Evolutionary conservation across 2,888 invertebrate species (phyloP), one percentile per base, ranked within the genome.

Genomic region (Andrena praecox): DNA sequence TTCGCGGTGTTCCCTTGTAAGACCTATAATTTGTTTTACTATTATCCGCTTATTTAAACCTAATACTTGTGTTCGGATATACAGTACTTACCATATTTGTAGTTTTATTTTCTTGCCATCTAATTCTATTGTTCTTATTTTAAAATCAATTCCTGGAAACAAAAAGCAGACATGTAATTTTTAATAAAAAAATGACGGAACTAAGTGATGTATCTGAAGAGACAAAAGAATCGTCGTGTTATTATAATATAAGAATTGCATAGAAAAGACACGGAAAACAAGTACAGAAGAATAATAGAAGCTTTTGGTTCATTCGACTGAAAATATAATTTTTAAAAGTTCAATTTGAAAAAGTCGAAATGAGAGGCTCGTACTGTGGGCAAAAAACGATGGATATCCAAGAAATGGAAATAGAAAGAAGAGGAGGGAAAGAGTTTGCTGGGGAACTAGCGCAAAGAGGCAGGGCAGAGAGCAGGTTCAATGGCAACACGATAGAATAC

Each of bases 61-160:
- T 42, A 7, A 48, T 12, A 63, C 1, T 5, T 20, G 0, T 4
- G 24, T 42, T 2, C 24, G 10, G 24, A 52, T 66, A 60, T 50
- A 1, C 7, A 48, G 16, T 70, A 95, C 96, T 96, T 95, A 98
- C 99, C 99, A 99, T 97, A 99, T 99, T 95, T 99, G 99, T 94
- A 99, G 95, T 95, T 99, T 99, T 84, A 99, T 99, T 96, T 99
- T 99, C 95, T 99, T 99, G 73, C 99, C 99, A 94, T 99, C 98
- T 93, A 99, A 96, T 95, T 99, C 99, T 95, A 99, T 98, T 93
- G 99, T 99, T 95, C 99, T 97, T 94, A 99, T 99, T 96, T 99
- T 99, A 95, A 99, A 99, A 95, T 99, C 99, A 94, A 99, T 69
- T 81, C 74, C 71, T 71, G 35, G 16, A 70, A 83, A 67, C 60